phyloP scores from a whole-genome alignment of 2,797 vertebrate species.

The Macroramphosus scolopax region DNA sequence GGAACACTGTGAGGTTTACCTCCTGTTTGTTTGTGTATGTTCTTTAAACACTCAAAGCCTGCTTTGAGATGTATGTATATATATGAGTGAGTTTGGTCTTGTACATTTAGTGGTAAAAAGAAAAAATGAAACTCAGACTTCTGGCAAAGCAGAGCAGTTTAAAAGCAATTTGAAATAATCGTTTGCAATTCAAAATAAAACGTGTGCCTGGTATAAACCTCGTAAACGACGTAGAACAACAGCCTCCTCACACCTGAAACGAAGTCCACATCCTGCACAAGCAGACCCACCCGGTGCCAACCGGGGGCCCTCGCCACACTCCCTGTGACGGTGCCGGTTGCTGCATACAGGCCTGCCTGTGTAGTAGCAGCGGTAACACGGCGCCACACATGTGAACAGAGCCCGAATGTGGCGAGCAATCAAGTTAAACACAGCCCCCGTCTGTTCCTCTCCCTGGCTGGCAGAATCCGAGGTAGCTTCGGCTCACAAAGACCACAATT shows the following conservation, averaged over 20 bases:
- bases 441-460: constrained; percentile 61
- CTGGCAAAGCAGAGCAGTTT: neutral
- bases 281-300: constrained; percentile 45
- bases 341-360: constrained; percentile 49
- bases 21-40: no score
- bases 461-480: constrained; percentile 56
- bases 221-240: constrained; percentile 38
- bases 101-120: no score
- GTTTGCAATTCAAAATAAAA: constrained; percentile 2
- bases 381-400: constrained; percentile 55
- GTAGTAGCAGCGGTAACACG: constrained; percentile 42
- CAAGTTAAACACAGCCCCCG: constrained; percentile 73
- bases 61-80: neutral
- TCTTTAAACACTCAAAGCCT: neutral
- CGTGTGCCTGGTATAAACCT: neutral
- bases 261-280: constrained; percentile 40
- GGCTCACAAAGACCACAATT: constrained; percentile 79
- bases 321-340: constrained; percentile 21
- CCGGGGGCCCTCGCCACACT: constrained; percentile 32
- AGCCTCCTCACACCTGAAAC: constrained; percentile 51
- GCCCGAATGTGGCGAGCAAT: constrained; percentile 60
- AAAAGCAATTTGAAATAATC: neutral
- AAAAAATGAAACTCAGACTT: no score
- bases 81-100: no score
- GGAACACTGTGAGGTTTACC: no score